Conservation (phyloP, 2,113 vertebrate species). For the Pterocles gutturalis region DNA sequence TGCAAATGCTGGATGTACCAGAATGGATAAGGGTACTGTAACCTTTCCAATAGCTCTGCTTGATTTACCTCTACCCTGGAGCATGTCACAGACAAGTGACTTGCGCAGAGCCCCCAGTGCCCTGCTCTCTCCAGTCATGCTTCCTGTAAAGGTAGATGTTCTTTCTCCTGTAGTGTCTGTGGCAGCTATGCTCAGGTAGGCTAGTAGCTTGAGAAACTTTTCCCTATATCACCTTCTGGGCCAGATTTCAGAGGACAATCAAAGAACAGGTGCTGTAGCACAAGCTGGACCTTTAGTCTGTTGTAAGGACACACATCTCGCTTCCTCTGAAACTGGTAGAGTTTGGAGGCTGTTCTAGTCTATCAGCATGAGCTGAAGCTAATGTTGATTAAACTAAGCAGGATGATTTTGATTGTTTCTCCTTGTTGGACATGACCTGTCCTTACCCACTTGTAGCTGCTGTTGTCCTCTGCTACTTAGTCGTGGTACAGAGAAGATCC, state of each 20-base stretch:
- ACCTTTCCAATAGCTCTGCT: not conserved
- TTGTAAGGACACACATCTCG: not conserved
- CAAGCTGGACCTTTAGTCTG: not conserved
- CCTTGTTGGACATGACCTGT: not conserved
- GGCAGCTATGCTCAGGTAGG: not conserved
- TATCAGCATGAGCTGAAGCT: not conserved
- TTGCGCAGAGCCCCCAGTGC: not conserved
- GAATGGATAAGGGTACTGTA: not conserved
- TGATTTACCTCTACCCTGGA: not conserved
- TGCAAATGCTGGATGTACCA: not conserved
- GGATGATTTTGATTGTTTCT: not conserved
- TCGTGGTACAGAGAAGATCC: not conserved
- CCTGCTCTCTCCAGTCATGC: not conserved
- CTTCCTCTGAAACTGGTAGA: not conserved
- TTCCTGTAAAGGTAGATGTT: not conserved
- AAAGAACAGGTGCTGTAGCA: not conserved
- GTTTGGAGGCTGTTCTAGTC: not conserved
- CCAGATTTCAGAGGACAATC: not conserved
- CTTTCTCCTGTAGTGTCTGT: not conserved
- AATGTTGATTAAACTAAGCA: not conserved
- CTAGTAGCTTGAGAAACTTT: not conserved
- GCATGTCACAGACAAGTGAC: not conserved
- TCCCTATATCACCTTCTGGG: not conserved
- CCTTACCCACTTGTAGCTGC: not conserved
- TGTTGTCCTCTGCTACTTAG: not conserved